These are phyloP conservation scores for Xylocopa sonorina DNA, from an alignment of 1,140 invertebrate genomes.

Conservation along the genomic window DNA sequence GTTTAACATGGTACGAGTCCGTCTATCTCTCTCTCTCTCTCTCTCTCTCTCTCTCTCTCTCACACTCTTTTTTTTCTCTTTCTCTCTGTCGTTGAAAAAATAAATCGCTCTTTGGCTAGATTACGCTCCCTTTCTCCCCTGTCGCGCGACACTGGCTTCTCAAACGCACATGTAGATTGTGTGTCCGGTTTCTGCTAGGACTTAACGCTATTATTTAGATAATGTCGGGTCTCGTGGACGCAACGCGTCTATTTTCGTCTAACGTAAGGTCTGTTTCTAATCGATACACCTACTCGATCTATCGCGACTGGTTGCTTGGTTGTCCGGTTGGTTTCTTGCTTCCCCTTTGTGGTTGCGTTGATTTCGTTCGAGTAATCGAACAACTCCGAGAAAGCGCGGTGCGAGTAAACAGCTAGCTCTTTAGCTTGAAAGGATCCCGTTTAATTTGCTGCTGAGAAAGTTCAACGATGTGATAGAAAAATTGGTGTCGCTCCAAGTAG, in stretches of 20 bases:
- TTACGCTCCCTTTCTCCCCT: conserved; percentile 11
- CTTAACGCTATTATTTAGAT: conserved; percentile 10
- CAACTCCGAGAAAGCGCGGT: too few species aligned
- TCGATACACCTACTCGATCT: conserved; percentile 9
- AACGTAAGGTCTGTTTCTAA: background rate
- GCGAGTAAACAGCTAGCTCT: too few species aligned
- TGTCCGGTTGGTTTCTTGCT: background rate
- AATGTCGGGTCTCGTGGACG: background rate
- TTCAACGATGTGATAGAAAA: too few species aligned
- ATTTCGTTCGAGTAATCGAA: too few species aligned
- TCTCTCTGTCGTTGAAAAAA: conserved; percentile 46
- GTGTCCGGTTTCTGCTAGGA: background rate
- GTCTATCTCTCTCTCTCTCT: conserved; percentile 3
- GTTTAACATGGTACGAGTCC: conserved; percentile 34
- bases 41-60: conserved; percentile 25
- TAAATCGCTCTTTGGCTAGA: conserved; percentile 46
- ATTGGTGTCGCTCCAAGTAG: too few species aligned
- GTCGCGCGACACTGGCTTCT: background rate
- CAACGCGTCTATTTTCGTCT: background rate
- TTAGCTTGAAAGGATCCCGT: too few species aligned
- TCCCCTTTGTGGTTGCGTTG: background rate
- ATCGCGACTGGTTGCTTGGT: conserved; percentile 2
- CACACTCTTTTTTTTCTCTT: conserved; percentile 17
- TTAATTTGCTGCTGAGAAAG: too few species aligned
- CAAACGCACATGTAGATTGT: background rate